Evolutionary conservation across 2,113 vertebrate species (phyloP), one percentile per base, ranked within the genome.

Genomic region (Empidonax traillii): DNA sequence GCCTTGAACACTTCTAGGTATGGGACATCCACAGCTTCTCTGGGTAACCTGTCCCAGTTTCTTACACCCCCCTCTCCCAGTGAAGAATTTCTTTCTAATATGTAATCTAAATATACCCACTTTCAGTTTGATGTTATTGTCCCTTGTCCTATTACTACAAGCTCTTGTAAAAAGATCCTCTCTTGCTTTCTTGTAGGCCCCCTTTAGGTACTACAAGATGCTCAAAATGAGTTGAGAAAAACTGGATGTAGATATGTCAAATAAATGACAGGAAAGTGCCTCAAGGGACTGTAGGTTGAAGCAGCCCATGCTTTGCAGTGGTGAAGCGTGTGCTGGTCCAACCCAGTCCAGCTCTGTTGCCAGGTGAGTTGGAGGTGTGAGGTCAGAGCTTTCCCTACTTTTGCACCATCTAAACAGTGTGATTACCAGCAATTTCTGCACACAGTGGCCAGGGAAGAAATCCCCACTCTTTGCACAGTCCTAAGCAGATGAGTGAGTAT

Each of bases 291-390:
- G n/a, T 2, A 56, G 56, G 13, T 3, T 49, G 51, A 13, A 75
- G 56, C n/a, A 63, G 53, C 7, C 21, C 9, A 6, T 30, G 22
- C 20, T 76, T 73, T 3, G 3, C 35, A 20, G 9, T 3, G 33
- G 8, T 39, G 41, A 82, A 47, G 35, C 13, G 9, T 3, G 5
- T 43, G 16, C 33, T 75, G 39, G 14, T 12, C n/a, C 5, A 2
- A 79, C 21, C 9, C 37, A 55, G 24, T 10, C 11, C 53, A 39
- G 13, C 18, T 73, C 28, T 66, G 28, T 21, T 4, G 10, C 30
- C 0, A 0, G 2, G 7, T 11, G 17, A 31, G 14, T 7, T 2
- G 1, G 4, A 27, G 8, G 10, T 51, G 25, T 5, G 11, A 65
- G 18, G 25, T 19, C 6, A 1, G 16, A 69, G 7, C 14, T 37